phyloP scores from a whole-genome alignment of 2,797 vertebrate genomes.

The Sternarchorhynchus goeldii region DNA sequence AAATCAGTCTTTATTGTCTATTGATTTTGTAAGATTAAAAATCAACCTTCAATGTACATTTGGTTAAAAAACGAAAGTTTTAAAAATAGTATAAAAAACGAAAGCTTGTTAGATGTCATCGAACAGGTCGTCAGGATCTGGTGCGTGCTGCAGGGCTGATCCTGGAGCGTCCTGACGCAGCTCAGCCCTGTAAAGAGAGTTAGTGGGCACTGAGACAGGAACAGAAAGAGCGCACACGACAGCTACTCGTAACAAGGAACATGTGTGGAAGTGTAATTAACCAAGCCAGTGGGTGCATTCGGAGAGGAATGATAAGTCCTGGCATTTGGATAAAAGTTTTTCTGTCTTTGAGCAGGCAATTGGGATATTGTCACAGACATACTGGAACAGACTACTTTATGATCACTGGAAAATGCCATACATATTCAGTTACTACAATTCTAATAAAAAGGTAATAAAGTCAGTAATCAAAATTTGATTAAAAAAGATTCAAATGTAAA shows the following conservation, averaged over 20 bases:
- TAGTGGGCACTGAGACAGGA: conserved; percentile 2
- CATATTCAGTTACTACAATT: no score
- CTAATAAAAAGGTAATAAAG: no score
- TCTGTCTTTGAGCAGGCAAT: no score
- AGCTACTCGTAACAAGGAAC: not conserved
- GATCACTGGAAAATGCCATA: not conserved
- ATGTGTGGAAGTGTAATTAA: conserved; percentile 9
- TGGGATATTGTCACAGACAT: no score
- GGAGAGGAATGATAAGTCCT: conserved; percentile 16
- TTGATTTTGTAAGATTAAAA: conserved; percentile 1
- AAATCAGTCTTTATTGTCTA: not conserved
- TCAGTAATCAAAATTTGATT: no score
- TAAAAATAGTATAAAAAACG: no score
- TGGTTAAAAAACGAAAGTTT: no score
- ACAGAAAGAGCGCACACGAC: not conserved
- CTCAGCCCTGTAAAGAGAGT: conserved; percentile 47
- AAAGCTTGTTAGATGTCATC: conserved; percentile 75
- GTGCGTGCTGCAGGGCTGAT: conserved; percentile 53
- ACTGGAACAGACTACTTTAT: not conserved
- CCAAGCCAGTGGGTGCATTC: conserved; percentile 28
- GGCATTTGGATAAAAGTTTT: conserved; percentile 3
- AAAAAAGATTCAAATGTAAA: no score
- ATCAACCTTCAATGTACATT: not conserved
- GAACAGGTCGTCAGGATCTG: conserved; percentile 82
- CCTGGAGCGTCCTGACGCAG: conserved; percentile 33